Base-by-base conservation (phyloP, 2,113 vertebrate genomes). In the Siphamia tubifer region DNA sequence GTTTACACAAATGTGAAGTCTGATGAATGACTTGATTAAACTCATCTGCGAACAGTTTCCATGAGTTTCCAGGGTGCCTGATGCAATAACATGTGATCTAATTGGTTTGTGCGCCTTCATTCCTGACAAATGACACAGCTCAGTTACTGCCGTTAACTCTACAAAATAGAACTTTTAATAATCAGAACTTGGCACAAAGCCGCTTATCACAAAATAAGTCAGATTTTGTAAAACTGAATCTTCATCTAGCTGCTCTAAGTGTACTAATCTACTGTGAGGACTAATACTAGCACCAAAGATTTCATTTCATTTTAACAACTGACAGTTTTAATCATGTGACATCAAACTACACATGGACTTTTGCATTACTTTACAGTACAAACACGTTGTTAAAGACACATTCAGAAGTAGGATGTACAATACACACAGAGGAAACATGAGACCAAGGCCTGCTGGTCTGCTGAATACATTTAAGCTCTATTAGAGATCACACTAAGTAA, bases 381-480 rank as follows among this genome's bases (percentile, higher is more conserved):
- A 76, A 42, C 40, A 82, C 76, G 54, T 75, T 77, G 60, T 40
- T 54, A 39, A 64, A 69, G 45, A 73, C 60, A 43, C 43, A 44
- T n/a, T 66, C 44, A 71, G 70, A 77, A 47, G 74, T 40, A 56
- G 15, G 39, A 78, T 61, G 47, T 16, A 76, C 30, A 45, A 44
- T 44, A 7, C 24, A 7, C 24, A 74, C 36, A 28, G 19, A 54
- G 38, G 34, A 38, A 71, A 36, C 44, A 39, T 48, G n/a, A 36
- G 53, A 72, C 52, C 60, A 69, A 79, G 57, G 60, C 31, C 70
- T 65, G 79, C 67, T 85, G 75, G 77, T 60, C 67, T 45, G 10
- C 21, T 61, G 17, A 0, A 24, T 27, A 68, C 47, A 13, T 57
- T 55, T 28, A 1, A 54, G n/a, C 4, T 27, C 31, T 44, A 66